Evolutionary conservation across 1,140 invertebrate species (phyloP).

Genomic region (Planococcus citri): DNA sequence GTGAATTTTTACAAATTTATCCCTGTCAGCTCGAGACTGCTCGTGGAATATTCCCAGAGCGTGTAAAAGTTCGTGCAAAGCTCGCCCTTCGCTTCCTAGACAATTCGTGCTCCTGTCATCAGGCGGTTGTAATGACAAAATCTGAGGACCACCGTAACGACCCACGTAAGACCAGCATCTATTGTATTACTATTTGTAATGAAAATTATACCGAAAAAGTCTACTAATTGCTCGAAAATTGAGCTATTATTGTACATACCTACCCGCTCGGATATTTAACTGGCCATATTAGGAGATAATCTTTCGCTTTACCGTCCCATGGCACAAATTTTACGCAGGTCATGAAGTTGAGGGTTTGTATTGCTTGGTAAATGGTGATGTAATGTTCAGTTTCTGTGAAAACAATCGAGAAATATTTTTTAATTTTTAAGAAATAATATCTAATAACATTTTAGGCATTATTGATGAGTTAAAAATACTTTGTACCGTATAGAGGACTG

Average conservation of each 20-base stretch:
- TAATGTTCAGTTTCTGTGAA: slow-evolving; percentile 42
- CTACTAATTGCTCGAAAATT: not conserved
- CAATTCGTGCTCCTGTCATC: slow-evolving; percentile 43
- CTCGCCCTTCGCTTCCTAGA: slow-evolving; percentile 44
- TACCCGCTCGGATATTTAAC: slow-evolving; percentile 46
- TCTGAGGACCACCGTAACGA: slow-evolving; percentile 47
- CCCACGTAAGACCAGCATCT: slow-evolving; percentile 56
- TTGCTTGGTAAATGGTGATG: slow-evolving; percentile 44
- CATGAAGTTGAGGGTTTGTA: slow-evolving; percentile 45
- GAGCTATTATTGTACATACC: slow-evolving; percentile 21
- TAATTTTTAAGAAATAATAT: not conserved
- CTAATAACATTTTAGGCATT: not conserved
- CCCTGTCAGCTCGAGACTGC: slow-evolving; percentile 47
- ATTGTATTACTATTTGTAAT: too few relatives aligned
- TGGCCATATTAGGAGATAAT: slow-evolving; percentile 50
- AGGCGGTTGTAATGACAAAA: slow-evolving; percentile 49
- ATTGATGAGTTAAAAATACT: too few relatives aligned
- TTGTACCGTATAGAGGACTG: slow-evolving; percentile 47
- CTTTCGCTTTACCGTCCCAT: slow-evolving; percentile 45
- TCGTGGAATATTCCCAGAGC: slow-evolving; percentile 52
- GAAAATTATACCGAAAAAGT: not conserved
- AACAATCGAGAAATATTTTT: too few relatives aligned
- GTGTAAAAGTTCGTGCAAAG: slow-evolving; percentile 54
- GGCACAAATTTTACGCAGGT: slow-evolving; percentile 48
- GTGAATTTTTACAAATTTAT: slow-evolving; percentile 45